Conservation (phyloP, 2,888 invertebrate species). For the Cordylochernes scorpioides region DNA sequence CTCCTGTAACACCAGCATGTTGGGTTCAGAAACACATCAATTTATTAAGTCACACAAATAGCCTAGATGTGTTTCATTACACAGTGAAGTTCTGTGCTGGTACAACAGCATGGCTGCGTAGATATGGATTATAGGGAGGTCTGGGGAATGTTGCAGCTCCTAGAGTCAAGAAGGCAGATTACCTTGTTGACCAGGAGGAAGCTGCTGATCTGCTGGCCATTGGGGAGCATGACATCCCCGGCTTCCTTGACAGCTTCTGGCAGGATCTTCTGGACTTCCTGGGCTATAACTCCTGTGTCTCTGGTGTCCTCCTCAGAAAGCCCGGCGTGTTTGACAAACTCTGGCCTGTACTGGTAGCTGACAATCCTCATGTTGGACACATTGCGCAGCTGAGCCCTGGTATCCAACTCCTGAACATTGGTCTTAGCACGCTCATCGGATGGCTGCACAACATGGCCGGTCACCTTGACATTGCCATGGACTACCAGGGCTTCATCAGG, state of each 20-base stretch:
- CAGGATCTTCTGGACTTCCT: constrained; percentile 61
- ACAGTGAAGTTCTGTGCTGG: too few species aligned
- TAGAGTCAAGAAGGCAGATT: too few species aligned
- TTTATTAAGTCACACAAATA: too few species aligned
- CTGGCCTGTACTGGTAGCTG: constrained; percentile 56
- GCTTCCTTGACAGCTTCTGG: constrained; percentile 79
- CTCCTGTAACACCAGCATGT: too few species aligned
- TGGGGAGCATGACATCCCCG: constrained; percentile 59
- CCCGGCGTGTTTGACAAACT: constrained; percentile 61
- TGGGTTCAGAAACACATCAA: too few species aligned
- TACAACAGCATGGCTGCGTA: too few species aligned
- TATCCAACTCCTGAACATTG: constrained; percentile 37
- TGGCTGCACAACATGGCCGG: constrained; percentile 81
- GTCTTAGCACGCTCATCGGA: constrained; percentile 76
- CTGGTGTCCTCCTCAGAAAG: constrained; percentile 34
- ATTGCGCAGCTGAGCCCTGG: constrained; percentile 64
- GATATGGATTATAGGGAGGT: too few species aligned
- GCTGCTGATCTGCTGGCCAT: constrained; percentile 64
- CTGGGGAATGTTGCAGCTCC: too few species aligned
- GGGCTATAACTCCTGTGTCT: constrained; percentile 81
- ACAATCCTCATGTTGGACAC: constrained; percentile 74
- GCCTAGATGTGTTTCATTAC: too few species aligned
- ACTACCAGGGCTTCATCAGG: constrained; percentile 86
- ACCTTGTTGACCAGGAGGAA: constrained; percentile 91
- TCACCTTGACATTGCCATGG: constrained; percentile 72